Evolutionary conservation across 37 sponge, comb jelly and placozoan species (phyloP), one percentile per base, ranked within the genome.

Genomic region (Spongilla lacustris): DNA sequence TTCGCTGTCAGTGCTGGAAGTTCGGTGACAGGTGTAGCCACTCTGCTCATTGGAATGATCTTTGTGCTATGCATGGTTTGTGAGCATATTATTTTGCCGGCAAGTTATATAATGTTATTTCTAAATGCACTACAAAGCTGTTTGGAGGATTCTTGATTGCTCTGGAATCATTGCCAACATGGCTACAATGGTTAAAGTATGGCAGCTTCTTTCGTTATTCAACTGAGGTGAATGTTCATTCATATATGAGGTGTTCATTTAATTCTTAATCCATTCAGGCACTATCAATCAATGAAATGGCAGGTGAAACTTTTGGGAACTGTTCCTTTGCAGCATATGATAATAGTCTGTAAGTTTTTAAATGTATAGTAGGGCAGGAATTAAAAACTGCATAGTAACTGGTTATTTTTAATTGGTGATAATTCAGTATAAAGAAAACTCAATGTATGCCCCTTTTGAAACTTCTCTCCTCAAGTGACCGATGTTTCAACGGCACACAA

Each of bases 111-210:
- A 21, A 5, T 12, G 22, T 4, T 3, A 24, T 67, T 19, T 69
- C 29, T 22, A 69, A 69, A 19, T 17, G 1, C 14, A n/a, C n/a
- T n/a, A n/a, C n/a, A 26, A 81, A 94, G 94, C 32, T 95, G 58
- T 95, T 95, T 90, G 96, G 93, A 68, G 96, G 96, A 14, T 85
- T 95, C 22, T 78, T 95, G 25, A 58, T 95, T 5, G 82, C 90
- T 58, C 70, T 92, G 36, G 41, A 67, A 6, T 74, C 90, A 24
- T 82, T 95, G 9, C 88, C 91, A 38, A 71, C 4, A 0, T 92
- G 91, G 92, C 50, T 95, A 24, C 73, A 73, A 17, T 95, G 96
- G 96, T 14, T 95, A 22, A 76, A 92, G 81, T 95, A 90, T 69
- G 41, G 90, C 75, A 92, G 93, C 67, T 29, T 92, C 36, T 87